phyloP scores from a whole-genome alignment of 2,888 invertebrate genomes.

The Selenia dentaria region DNA sequence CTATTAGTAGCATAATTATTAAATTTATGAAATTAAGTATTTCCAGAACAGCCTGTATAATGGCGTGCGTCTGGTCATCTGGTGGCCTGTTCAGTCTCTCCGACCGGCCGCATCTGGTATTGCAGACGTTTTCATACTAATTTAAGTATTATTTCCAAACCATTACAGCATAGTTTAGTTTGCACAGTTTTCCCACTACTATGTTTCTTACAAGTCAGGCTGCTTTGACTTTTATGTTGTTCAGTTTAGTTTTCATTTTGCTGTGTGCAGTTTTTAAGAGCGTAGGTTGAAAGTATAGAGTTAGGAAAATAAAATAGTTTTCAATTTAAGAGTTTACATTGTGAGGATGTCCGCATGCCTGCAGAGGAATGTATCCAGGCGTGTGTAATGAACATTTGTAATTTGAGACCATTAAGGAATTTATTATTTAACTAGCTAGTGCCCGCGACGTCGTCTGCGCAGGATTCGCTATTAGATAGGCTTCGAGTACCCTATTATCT shows the following conservation, averaged over 20 bases:
- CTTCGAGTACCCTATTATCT: too few relatives aligned
- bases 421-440: too few relatives aligned
- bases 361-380: conserved; percentile 7
- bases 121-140: neutral
- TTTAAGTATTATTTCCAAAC: neutral
- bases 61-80: conserved; percentile 36
- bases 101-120: conserved; percentile 27
- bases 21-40: too few relatives aligned
- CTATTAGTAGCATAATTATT: too few relatives aligned
- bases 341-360: conserved; percentile 10
- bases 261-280: neutral
- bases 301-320: conserved; percentile 7
- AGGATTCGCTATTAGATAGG: too few relatives aligned
- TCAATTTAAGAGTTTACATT: conserved; percentile 11
- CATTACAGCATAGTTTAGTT: neutral
- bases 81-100: conserved; percentile 35
- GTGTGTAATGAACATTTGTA: neutral
- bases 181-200: neutral
- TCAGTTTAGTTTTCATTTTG: neutral
- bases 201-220: neutral
- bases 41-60: conserved; percentile 24
- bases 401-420: too few relatives aligned
- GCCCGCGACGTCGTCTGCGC: too few relatives aligned
- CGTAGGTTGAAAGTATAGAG: neutral
- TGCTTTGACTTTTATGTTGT: neutral